Conservation (phyloP, 2,797 vertebrate genomes). For the Acanthurus lineatus region DNA sequence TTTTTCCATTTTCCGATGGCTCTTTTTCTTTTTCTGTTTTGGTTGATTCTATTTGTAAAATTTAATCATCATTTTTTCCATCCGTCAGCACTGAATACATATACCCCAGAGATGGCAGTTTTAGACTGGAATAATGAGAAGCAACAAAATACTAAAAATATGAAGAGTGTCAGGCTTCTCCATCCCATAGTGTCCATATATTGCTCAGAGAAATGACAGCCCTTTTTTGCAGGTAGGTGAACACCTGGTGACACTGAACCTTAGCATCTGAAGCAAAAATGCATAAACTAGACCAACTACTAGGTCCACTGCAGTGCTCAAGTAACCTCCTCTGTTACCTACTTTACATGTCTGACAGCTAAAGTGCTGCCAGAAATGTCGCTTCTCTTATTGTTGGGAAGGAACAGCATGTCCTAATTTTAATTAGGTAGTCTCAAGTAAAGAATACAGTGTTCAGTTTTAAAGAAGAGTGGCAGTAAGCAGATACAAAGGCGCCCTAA, state of each 20-base stretch:
- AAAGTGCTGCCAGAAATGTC: conserved; percentile 11
- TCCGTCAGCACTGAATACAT: conserved; percentile 42
- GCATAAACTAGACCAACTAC: conserved; percentile 8
- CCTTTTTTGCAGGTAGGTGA: conserved; percentile 19
- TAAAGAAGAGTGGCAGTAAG: neutral
- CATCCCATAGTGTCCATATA: conserved; percentile 19
- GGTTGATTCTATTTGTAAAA: conserved; percentile 45
- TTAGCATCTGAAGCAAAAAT: conserved; percentile 20
- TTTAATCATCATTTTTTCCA: conserved; percentile 22
- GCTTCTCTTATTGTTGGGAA: neutral
- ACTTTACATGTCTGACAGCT: conserved; percentile 20
- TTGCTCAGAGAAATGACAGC: conserved; percentile 14
- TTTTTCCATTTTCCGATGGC: conserved; percentile 11
- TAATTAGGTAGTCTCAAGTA: conserved; percentile 17
- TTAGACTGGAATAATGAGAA: conserved; percentile 56
- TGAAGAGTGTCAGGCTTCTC: conserved; percentile 44
- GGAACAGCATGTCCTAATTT: neutral
- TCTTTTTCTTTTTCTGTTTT: conserved; percentile 13
- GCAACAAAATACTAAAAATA: conserved; percentile 45
- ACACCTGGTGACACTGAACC: conserved; percentile 16
- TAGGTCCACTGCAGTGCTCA: neutral
- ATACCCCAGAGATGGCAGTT: conserved; percentile 26
- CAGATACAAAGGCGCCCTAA: conserved; percentile 20
- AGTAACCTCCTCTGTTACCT: conserved; percentile 24
- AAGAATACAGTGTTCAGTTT: conserved; percentile 4